Base-by-base conservation (phyloP, 2,888 invertebrate genomes). In the Punctoribates punctum region DNA sequence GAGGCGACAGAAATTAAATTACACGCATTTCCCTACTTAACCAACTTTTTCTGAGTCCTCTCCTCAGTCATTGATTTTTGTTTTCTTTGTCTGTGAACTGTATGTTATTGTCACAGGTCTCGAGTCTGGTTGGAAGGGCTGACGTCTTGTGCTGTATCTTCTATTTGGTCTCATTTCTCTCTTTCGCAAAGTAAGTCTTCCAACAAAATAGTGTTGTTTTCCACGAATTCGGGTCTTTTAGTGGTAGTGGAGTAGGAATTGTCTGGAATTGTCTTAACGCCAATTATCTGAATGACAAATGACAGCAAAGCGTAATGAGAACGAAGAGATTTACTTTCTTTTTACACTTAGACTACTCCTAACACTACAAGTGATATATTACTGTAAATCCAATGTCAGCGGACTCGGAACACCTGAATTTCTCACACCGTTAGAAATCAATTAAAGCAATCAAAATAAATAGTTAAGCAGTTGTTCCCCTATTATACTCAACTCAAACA, bases 51-150 rank as follows among this genome's bases (percentile, higher is more conserved):
- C 15, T 13, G 29, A 1, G 2, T 17, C 9, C 9, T 57, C 23
- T 20, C 9, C 6, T 23, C 8, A 57, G 17, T 48, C 73, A 29
- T 73, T 73, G 15, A 51, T 25, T 75, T 34, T 73, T 27, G 25
- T 20, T 1, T 0, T 48, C n/a, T 4, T 48, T 73, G 15, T 60
- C 5, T 42, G 23, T 34, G 9, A 81, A 80, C 79, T 84, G 85
- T 48, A 17, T 48, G 13, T 48, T 34, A 34, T 48, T 48, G 48
- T 48, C 48, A 34, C 88, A 93, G 93, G 92, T 94, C 77, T 90
- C 93, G 1, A 93, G 92, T 76, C 89, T 93, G 77, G 94, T 94
- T 0, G 94, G 94, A 0, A 86, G 94, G 81, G 94, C 94, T 6
- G 94, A 94, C 83, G 89, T 94, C 2, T 85, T 94, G 76, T 91